Evolutionary conservation across 2,888 invertebrate species (phyloP), one percentile per base, ranked within the genome.

Genomic region (Microplitis deprimator): DNA sequence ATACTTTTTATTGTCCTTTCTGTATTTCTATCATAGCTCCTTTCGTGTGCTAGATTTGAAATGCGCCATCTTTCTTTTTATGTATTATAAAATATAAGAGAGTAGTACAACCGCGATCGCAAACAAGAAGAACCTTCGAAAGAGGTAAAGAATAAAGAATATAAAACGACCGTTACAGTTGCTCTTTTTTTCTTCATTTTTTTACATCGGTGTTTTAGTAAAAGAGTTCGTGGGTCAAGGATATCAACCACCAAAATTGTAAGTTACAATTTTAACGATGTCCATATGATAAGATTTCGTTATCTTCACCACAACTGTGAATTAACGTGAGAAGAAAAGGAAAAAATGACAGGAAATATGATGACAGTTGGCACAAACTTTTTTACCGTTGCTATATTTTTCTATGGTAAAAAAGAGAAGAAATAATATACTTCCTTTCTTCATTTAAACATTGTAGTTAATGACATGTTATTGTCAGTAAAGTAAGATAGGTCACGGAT

Each of bases 141-240:
- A 74, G 77, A 77, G 77, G 73, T 70, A 20, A 74, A 74, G 65
- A 77, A 77, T 77, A 74, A 74, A 77, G 74, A 59, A 77, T 67
- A 71, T 65, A 68, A 62, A 77, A 73, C 76, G 76, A 76, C 76
- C 76, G 76, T 76, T 76, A 76, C 68, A 67, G 61, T 70, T 67
- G 40, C 40, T 65, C 65, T 70, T 75, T 50, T 75, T 64, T 65
- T 71, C 71, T 71, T 50, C 65, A 71, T 64, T 17, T 17, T 38
- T 29, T 67, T 65, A 69, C 71, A 16, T 68, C 17, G 17, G 38
- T n/a, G 6, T 17, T 17, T 39, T 17, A 13, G 62, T 72, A 16
- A 40, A 39, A 38, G 10, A 17, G 62, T 8, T 38, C 6, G 7
- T 17, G 61, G 71, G 71, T 72, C 62, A 62, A 62, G 62, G 8